phyloP scores from a whole-genome alignment of 2,113 vertebrate species.

The Mesoclemmys tuberculata region DNA sequence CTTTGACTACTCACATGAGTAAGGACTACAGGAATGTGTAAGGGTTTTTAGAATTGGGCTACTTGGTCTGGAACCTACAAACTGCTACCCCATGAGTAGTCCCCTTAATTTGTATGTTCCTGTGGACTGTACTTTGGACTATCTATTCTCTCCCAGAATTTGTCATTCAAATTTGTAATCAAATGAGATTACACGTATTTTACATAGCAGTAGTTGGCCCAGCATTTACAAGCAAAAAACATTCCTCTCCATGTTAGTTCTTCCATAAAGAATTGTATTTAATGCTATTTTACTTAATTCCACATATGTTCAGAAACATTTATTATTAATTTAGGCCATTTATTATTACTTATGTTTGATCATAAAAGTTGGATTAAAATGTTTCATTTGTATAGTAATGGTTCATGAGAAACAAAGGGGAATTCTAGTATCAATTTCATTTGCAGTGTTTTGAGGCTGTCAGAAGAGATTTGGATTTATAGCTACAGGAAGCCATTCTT shows the following conservation, averaged over 20 bases:
- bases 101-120: neutral
- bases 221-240: neutral
- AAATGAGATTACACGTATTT: neutral
- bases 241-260: neutral
- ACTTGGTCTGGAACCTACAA: neutral
- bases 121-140: neutral
- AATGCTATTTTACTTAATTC: neutral
- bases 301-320: neutral
- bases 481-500: neutral
- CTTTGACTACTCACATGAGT: neutral
- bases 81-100: neutral
- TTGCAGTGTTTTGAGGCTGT: neutral
- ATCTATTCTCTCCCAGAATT: neutral
- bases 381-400: neutral
- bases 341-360: neutral
- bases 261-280: neutral
- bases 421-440: neutral
- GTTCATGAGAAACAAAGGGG: neutral
- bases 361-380: neutral
- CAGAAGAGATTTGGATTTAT: neutral
- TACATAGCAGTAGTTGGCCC: neutral
- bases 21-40: neutral
- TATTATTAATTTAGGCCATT: neutral
- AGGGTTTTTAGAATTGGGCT: neutral
- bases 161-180: neutral